These are phyloP conservation scores for Pegea sp. DNA, from an alignment of 23 tunicate species.

Conservation along the genomic window DNA sequence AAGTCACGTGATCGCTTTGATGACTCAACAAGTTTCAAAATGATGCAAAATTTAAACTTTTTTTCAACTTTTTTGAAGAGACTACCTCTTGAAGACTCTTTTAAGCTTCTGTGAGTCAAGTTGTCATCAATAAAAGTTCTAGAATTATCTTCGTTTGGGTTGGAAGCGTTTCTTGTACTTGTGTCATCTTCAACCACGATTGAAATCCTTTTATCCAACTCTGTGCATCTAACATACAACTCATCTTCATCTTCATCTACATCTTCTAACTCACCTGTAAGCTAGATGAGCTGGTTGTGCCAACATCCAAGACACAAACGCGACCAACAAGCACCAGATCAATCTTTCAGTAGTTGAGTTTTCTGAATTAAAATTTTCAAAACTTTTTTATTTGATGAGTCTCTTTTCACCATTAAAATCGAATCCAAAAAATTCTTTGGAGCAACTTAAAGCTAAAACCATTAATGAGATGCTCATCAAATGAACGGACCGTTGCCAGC, in stretches of 20 bases:
- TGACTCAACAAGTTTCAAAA: too few species aligned
- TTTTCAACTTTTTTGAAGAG: too few species aligned
- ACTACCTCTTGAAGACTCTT: too few species aligned
- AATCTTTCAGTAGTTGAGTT: not conserved
- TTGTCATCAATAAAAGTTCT: not conserved
- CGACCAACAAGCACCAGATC: not conserved
- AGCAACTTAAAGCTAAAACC: constrained; percentile 16
- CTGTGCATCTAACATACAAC: not conserved
- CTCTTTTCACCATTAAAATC: constrained; percentile 2
- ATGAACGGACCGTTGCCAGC: constrained; percentile 39
- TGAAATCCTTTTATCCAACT: not conserved
- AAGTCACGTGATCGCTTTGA: too few species aligned
- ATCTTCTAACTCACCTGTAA: not conserved
- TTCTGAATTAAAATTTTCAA: not conserved
- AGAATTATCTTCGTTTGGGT: not conserved
- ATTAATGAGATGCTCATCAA: constrained; percentile 9
- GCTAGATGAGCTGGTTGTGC: not conserved
- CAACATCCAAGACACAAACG: not conserved
- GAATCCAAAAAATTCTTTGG: constrained; percentile 4
- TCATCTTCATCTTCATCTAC: not conserved
- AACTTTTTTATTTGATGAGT: not conserved
- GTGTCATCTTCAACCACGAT: not conserved
- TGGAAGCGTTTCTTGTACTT: not conserved
- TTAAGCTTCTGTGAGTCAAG: too few species aligned
- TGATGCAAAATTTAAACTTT: too few species aligned